Evolutionary conservation across 2,888 invertebrate species (phyloP).

Genomic region (Papilio demoleus): DNA sequence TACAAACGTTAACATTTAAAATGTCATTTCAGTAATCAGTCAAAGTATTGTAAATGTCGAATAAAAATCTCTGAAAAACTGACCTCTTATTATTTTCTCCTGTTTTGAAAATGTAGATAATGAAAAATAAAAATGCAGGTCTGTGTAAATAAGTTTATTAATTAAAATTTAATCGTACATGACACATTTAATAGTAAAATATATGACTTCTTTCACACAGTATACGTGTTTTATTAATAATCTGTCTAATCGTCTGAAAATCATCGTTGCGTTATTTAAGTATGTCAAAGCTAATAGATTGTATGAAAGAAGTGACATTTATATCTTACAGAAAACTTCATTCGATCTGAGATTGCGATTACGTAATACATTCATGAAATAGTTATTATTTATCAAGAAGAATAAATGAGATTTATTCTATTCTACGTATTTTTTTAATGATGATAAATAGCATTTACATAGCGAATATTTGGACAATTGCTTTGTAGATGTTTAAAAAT

Average conservation of each 20-base stretch:
- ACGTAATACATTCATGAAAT: constrained; percentile 6
- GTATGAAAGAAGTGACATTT: constrained; percentile 21
- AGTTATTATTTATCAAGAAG: constrained; percentile 2
- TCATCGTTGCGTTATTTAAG: neutral
- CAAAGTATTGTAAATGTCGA: neutral
- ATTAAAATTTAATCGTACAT: neutral
- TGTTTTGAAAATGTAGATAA: no score
- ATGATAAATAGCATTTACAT: constrained; percentile 11
- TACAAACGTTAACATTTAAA: no score
- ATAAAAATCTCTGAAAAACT: neutral
- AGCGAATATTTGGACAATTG: constrained; percentile 26
- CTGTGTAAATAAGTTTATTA: constrained; percentile 5
- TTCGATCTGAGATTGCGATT: constrained; percentile 20
- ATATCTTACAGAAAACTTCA: neutral
- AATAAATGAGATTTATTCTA: neutral
- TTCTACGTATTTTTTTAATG: constrained; percentile 12
- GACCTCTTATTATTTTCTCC: neutral
- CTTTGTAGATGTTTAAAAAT: constrained; percentile 25
- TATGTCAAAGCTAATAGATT: neutral
- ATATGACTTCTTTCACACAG: neutral
- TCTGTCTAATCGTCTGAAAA: neutral
- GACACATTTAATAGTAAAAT: constrained; percentile 15
- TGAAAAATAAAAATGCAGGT: constrained; percentile 7
- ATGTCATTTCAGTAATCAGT: no score
- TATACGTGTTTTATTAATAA: neutral